A percentile compares a stretch with the other conserved stretches of the same genome.
These are phyloP conservation scores for Chelidonichthys spinosus DNA, from an alignment of 2,797 vertebrate genomes.

Conservation along the genomic window DNA sequence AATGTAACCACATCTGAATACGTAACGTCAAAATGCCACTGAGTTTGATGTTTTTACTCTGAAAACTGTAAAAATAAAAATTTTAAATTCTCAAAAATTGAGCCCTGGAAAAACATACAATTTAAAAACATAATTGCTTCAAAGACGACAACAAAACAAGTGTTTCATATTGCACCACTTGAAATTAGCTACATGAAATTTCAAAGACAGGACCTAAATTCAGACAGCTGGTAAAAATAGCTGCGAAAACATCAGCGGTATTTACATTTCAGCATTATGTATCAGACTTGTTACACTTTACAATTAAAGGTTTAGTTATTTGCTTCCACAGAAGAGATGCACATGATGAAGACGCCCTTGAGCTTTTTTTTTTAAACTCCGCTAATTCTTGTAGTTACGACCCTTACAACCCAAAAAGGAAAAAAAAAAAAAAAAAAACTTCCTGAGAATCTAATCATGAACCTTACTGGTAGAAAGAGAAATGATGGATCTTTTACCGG, in stretches of 20 bases:
- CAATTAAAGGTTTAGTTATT: neutral
- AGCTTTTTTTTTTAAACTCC: slow-evolving; percentile 29
- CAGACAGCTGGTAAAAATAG: neutral
- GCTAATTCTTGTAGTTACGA: slow-evolving; percentile 77
- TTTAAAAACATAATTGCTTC: neutral
- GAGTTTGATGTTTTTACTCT: neutral
- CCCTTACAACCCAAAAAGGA: slow-evolving; percentile 71
- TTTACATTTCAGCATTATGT: neutral
- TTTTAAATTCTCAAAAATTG: too few relatives aligned
- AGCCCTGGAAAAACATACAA: neutral
- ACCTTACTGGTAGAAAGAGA: slow-evolving; percentile 91
- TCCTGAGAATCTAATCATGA: slow-evolving; percentile 96
- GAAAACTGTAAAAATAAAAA: neutral
- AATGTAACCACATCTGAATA: neutral
- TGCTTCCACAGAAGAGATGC: slow-evolving; percentile 40
- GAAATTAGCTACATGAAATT: neutral
- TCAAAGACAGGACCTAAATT: neutral
- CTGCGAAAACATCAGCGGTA: neutral
- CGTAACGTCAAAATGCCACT: neutral
- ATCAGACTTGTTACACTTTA: neutral
- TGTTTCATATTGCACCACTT: neutral
- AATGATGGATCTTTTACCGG: slow-evolving; percentile 66
- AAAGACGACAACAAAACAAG: too few relatives aligned
- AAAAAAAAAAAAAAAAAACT: slow-evolving; percentile 73
- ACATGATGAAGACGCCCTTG: slow-evolving; percentile 28